A percentile compares a stretch with the other conserved stretches of the same genome.
These are phyloP conservation scores for Julus scandinavius DNA, from an alignment of 2,888 invertebrate genomes.

Conservation along the genomic window DNA sequence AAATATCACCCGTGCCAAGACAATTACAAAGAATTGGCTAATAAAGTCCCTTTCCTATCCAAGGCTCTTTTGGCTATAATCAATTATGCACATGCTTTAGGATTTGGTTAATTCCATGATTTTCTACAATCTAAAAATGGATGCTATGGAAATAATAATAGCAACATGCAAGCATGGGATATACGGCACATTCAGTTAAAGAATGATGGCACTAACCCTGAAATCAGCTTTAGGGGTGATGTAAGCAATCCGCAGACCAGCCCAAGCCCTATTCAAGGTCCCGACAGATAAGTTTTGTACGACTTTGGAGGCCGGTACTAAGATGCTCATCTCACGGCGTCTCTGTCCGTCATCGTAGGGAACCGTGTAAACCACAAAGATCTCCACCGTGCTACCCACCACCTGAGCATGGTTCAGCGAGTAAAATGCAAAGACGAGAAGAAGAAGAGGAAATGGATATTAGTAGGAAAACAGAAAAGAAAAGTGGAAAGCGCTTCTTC, in stretches of 20 bases:
- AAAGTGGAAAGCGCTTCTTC: neutral
- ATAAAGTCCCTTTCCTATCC: no score
- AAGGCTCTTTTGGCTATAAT: no score
- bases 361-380: conserved; percentile 57
- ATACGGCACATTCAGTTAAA: neutral
- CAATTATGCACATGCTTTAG: no score
- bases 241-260: conserved; percentile 49
- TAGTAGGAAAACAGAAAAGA: neutral
- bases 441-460: neutral
- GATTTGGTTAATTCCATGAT: no score
- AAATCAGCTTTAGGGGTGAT: conserved; percentile 55
- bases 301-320: conserved; percentile 57
- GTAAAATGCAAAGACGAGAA: neutral
- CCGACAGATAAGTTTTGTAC: conserved; percentile 55
- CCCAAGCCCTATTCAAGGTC: conserved; percentile 22
- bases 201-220: conserved; percentile 50
- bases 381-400: conserved; percentile 54
- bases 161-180: neutral
- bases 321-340: conserved; percentile 54
- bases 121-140: no score
- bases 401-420: conserved; percentile 50
- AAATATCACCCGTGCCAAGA: no score
- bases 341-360: conserved; percentile 53
- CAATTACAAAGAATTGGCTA: neutral
- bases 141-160: neutral